These are phyloP conservation scores for Lampris incognitus DNA, from an alignment of 2,113 vertebrate species.

Conservation along the genomic window DNA sequence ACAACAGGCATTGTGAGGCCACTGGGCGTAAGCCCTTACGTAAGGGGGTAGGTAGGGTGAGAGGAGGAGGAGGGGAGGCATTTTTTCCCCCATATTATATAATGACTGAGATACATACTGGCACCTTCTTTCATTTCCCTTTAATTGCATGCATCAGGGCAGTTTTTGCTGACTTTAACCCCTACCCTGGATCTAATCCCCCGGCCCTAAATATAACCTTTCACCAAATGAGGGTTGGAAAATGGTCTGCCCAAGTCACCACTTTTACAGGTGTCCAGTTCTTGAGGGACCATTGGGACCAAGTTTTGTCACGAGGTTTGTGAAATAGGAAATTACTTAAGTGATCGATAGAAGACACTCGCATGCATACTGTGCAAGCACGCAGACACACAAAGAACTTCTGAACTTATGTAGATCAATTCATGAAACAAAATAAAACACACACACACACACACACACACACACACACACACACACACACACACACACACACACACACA, in stretches of 20 bases:
- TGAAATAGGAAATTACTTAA: too few species aligned
- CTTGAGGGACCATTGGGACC: conserved; percentile 18
- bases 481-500: conserved; percentile 26
- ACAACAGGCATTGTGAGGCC: too few species aligned
- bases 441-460: neutral
- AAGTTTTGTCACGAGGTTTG: too few species aligned
- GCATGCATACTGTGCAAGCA: neutral
- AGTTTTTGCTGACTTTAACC: neutral
- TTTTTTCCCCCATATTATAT: too few species aligned
- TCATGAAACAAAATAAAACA: too few species aligned
- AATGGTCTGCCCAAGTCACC: neutral
- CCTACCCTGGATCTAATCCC: conserved; percentile 3
- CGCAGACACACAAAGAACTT: neutral
- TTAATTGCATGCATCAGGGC: too few species aligned
- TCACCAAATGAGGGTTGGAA: conserved; percentile 71
- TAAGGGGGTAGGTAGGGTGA: too few species aligned
- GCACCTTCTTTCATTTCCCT: neutral
- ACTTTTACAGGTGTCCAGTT: conserved; percentile 8
- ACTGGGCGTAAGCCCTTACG: too few species aligned
- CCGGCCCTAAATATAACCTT: conserved; percentile 68
- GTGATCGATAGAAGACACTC: too few species aligned
- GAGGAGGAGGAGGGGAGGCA: too few species aligned
- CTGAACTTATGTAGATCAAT: neutral
- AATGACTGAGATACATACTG: too few species aligned
- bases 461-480: neutral